Percentiles rank a stretch among this genome's conserved stretches.
Conservation (phyloP, 2,888 invertebrate genomes). For the Serrognathus titanus region DNA sequence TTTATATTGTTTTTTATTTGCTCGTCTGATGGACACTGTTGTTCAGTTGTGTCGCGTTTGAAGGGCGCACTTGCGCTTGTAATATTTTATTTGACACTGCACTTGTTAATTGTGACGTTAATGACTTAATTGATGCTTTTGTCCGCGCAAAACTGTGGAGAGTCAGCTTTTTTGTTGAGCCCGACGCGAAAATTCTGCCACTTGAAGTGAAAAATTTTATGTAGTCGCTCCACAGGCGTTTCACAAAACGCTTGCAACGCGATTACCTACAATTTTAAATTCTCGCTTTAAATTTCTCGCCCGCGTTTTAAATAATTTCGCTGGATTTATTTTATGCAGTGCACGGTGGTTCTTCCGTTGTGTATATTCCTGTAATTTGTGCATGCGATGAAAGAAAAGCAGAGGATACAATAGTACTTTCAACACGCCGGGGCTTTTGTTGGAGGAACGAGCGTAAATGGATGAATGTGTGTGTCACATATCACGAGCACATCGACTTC, state of each 20-base stretch:
- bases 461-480: not conserved
- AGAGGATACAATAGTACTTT: no score
- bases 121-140: slow-evolving; percentile 2
- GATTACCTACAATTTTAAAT: no score
- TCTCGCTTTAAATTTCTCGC: no score
- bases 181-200: not conserved
- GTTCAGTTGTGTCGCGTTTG: not conserved
- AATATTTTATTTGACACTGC: slow-evolving; percentile 2
- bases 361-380: no score
- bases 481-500: not conserved
- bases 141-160: not conserved
- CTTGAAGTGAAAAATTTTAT: slow-evolving; percentile 1
- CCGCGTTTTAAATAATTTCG: no score
- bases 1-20: not conserved
- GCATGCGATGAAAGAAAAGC: no score
- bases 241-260: no score
- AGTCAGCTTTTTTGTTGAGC: not conserved
- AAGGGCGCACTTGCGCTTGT: not conserved
- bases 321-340: no score
- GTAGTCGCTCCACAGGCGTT: no score
- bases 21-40: not conserved
- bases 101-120: slow-evolving; percentile 1
- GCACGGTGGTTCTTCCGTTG: no score
- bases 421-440: no score
- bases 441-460: no score